These are phyloP conservation scores for Polymixis lichenea DNA, from an alignment of 2,888 invertebrate species.

Conservation along the genomic window DNA sequence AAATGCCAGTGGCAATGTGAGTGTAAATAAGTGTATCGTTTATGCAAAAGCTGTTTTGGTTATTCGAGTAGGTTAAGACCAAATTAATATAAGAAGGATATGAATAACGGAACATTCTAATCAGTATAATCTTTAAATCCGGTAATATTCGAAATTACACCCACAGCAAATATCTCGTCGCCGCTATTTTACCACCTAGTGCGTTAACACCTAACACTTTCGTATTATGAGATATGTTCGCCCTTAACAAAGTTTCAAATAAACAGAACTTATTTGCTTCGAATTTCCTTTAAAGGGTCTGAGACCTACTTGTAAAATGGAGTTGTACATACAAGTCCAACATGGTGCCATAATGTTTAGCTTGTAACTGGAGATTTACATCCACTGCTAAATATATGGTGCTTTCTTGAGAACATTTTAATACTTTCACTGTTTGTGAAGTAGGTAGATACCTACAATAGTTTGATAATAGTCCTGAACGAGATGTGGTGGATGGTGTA, in stretches of 20 bases:
- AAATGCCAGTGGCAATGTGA: no score
- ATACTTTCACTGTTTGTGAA: constrained; percentile 3
- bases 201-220: constrained; percentile 27
- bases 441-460: not conserved
- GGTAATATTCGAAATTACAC: no score
- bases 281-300: constrained; percentile 28
- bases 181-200: not conserved
- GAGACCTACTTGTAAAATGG: constrained; percentile 22
- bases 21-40: no score
- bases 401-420: not conserved
- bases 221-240: constrained; percentile 41
- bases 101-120: no score
- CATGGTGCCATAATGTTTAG: constrained; percentile 20
- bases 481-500: not conserved
- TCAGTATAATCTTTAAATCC: no score
- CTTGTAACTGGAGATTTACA: constrained; percentile 20
- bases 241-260: constrained; percentile 33
- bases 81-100: no score
- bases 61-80: no score
- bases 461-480: not conserved
- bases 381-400: not conserved
- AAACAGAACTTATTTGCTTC: constrained; percentile 44
- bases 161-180: not conserved
- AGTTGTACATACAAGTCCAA: constrained; percentile 25
- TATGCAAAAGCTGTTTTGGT: no score